Base-by-base conservation (phyloP, 2,888 invertebrate genomes). In the Drosophila helvetica region DNA sequence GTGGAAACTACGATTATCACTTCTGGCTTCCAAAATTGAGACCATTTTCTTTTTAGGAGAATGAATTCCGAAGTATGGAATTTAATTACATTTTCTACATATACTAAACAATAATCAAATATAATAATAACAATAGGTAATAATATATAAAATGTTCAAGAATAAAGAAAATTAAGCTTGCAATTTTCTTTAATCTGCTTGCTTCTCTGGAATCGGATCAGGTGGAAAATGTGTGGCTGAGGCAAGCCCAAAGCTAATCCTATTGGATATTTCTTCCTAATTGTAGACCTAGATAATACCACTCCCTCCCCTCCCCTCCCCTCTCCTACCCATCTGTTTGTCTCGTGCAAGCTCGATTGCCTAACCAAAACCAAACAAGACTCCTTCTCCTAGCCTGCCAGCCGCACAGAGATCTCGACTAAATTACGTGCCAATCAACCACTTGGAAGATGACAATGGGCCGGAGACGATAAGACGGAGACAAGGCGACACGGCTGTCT, bases 341-440 rank as follows among this genome's bases (percentile, higher is more conserved):
- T 33, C n/a, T 4, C 6, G n/a, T 5, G 25, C 57, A 56, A 57
- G 48, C 69, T 57, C 69, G n/a, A 66, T 66, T 66, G 66, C 69
- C 58, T 58, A 19, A 68, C 48, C 69, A 48, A 68, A 19, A 18
- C 56, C 69, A 66, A 68, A 66, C 66, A 66, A 38, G 6, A 2
- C 38, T 38, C 7, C 38, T 15, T 15, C 33, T 5, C 2, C 38
- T n/a, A 1, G 12, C 38, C 38, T 12, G 12, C 33, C 12, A 54
- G 65, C 56, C 65, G 68, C 65, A 42, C 30, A 25, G 57, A 63
- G 47, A 66, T 68, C 71, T 78, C 65, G 67, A 75, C 63, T 78
- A 87, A 85, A 85, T 85, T 88, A 85, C 87, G 87, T 85, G 85
- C 87, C 89, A 85, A 85, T 85, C 85, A 85, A 85, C 55, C 89